Conservation (phyloP, 37 sponge, comb jelly and placozoan genomes). For the Theonella swinhoei region DNA sequence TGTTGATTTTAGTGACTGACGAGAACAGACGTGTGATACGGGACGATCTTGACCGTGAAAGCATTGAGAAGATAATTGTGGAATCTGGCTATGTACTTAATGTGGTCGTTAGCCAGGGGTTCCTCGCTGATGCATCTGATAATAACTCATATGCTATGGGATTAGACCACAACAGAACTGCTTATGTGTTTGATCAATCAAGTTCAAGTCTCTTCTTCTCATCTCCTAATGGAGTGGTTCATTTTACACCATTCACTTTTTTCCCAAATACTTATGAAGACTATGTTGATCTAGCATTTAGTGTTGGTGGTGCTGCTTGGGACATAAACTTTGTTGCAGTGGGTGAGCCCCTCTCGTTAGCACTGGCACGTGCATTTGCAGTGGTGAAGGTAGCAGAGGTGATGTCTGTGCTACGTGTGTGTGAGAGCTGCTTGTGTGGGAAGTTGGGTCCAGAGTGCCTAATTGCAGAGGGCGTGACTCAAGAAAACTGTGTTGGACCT, state of each 20-base stretch:
- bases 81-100: constrained; percentile 43
- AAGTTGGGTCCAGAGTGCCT: constrained; percentile 15
- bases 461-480: neutral
- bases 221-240: neutral
- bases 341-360: constrained; percentile 3
- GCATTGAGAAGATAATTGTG: constrained; percentile 14
- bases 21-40: constrained; percentile 66
- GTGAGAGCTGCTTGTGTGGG: constrained; percentile 61
- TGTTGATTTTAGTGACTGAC: constrained; percentile 75
- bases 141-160: constrained; percentile 30
- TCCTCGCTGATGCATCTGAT: neutral
- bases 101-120: constrained; percentile 72
- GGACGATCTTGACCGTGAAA: constrained; percentile 22
- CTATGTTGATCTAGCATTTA: constrained; percentile 77
- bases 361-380: constrained; percentile 75
- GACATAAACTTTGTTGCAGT: constrained; percentile 60
- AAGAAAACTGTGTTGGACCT: constrained; percentile 30
- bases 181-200: constrained; percentile 31
- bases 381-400: constrained; percentile 72
- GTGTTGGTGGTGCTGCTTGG: constrained; percentile 73
- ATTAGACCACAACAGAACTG: constrained; percentile 14
- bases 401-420: constrained; percentile 33
- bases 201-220: constrained; percentile 6
- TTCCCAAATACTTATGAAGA: constrained; percentile 58
- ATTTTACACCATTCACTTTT: neutral